Base-by-base conservation (phyloP, 2,113 vertebrate species). In the Bos indicus region DNA sequence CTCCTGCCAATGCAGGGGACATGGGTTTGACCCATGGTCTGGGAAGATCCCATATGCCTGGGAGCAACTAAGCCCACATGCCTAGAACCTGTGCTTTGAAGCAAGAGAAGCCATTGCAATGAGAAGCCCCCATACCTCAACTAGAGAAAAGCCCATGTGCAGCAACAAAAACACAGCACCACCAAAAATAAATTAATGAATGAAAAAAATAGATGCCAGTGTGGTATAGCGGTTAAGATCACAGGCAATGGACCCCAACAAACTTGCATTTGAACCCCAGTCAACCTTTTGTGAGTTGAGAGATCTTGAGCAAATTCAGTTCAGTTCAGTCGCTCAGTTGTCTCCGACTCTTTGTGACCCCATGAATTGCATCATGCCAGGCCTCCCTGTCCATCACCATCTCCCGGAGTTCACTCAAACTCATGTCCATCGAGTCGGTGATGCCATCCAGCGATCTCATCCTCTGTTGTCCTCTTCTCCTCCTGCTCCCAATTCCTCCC, bases 1-100 rank as follows among this genome's bases (percentile, higher is more conserved):
- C 12, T 25, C 71, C 36, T 77, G 36, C 71, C 36, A 43, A 2
- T 14, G 21, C 36, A 77, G 71, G 71, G n/a, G 19, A 71, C 17
- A 25, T 43, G 36, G 67, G 36, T 43, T 40, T 14, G 36, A 43
- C 23, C 71, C 11, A 36, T 26, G 11, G 36, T 77, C 36, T 26
- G 71, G 71, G 71, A 40, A 77, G 71, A 77, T 43, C 12, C 36
- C 71, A 43, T 6, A 43, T 77, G 71, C 36, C 23, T 43, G 21
- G 71, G 36, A 74, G 71, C 3, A 3, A 43, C 36, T 43, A 74
- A 74, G 36, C 71, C 71, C 3, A 3, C 0, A 0, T 0, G 1
- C 71, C 71, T 74, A 26, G 23, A 74, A 6, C 36, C 36, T 77
- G 71, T 43, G 36, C 36, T 43, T 43, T 0, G 2, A 26, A 77